A percentile compares a stretch with the other conserved stretches of the same genome.
These are phyloP conservation scores for Babylonia areolata DNA, from an alignment of 1,140 invertebrate species.

Conservation along the genomic window DNA sequence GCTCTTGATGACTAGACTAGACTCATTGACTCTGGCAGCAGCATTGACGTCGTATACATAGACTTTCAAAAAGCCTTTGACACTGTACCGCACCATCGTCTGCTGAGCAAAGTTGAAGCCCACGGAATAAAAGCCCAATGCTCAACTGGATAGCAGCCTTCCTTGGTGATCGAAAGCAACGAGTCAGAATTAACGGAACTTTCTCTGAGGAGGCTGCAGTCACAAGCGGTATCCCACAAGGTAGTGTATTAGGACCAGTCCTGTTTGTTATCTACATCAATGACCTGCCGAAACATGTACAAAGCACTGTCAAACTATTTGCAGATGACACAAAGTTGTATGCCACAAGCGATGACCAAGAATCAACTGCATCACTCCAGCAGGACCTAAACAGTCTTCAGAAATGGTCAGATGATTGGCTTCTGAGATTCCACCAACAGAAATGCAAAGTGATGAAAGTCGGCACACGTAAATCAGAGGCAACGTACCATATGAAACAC, in stretches of 20 bases:
- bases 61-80: slow-evolving; percentile 6
- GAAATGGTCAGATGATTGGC: slow-evolving; percentile 41
- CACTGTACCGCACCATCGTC: too few relatives aligned
- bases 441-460: slow-evolving; percentile 32
- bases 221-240: slow-evolving; percentile 49
- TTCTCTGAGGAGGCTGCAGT: slow-evolving; percentile 38
- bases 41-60: not conserved
- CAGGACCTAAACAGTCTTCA: slow-evolving; percentile 27
- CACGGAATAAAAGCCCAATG: slow-evolving; percentile 8
- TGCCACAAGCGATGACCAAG: too few relatives aligned
- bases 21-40: not conserved
- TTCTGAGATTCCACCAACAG: slow-evolving; percentile 35
- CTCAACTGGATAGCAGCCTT: slow-evolving; percentile 44
- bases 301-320: slow-evolving; percentile 33
- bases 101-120: too few relatives aligned
- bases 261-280: slow-evolving; percentile 52
- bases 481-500: too few relatives aligned
- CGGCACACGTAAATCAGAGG: too few relatives aligned
- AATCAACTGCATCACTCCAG: too few relatives aligned
- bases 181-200: too few relatives aligned
- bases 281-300: slow-evolving; percentile 41
- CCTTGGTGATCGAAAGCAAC: too few relatives aligned
- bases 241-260: slow-evolving; percentile 48
- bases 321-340: too few relatives aligned
- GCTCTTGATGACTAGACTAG: not conserved